Evolutionary conservation across 2,797 vertebrate genomes (phyloP).

Genomic region (Takifugu ocellatus): DNA sequence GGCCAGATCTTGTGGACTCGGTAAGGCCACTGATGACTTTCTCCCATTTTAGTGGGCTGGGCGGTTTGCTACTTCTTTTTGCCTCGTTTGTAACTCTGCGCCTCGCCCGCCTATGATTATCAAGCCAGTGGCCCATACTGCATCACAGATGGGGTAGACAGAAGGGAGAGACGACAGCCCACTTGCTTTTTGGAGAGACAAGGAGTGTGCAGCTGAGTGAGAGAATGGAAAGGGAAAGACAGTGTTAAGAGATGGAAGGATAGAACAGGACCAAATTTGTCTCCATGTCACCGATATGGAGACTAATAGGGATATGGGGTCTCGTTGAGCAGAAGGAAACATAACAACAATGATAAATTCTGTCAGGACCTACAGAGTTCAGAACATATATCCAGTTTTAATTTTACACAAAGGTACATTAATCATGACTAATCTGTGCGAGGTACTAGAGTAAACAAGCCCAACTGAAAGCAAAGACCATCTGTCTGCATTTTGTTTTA

Average conservation of each 20-base stretch:
- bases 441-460: not conserved
- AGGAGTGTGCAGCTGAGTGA: constrained; percentile 68
- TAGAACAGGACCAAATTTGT: constrained; percentile 37
- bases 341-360: too few species aligned
- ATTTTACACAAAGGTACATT: too few species aligned
- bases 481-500: not conserved
- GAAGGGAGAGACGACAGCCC: constrained; percentile 74
- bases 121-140: constrained; percentile 71
- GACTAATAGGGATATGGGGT: constrained; percentile 14
- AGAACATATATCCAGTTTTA: not conserved
- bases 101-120: constrained; percentile 60
- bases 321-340: constrained; percentile 24
- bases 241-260: constrained; percentile 26
- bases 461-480: not conserved
- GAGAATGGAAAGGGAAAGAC: constrained; percentile 49
- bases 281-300: constrained; percentile 36
- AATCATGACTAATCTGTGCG: too few species aligned
- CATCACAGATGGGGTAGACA: constrained; percentile 79
- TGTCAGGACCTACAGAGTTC: not conserved
- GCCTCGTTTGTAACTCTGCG: constrained; percentile 39
- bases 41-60: constrained; percentile 38
- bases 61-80: constrained; percentile 27
- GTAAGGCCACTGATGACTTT: constrained; percentile 37
- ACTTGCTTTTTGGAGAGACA: constrained; percentile 69
- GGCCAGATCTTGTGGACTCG: constrained; percentile 36